These are phyloP conservation scores for Automeris io DNA, from an alignment of 2,888 invertebrate genomes.

Conservation along the genomic window DNA sequence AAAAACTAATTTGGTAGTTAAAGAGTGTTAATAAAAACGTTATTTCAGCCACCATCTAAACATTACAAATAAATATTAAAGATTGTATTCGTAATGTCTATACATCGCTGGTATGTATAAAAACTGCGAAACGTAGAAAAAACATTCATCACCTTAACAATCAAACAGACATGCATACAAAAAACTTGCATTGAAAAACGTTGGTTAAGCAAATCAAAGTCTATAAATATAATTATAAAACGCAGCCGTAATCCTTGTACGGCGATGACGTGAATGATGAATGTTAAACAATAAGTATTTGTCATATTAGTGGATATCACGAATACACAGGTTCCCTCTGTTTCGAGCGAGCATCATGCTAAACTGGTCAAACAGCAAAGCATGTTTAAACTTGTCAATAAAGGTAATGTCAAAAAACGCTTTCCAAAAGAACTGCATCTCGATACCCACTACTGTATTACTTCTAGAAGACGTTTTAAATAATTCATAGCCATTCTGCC, in stretches of 20 bases:
- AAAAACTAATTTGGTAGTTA: conserved; percentile 1
- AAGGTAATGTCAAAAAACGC: conserved; percentile 10
- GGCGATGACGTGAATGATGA: conserved; percentile 62
- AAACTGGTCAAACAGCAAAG: conserved; percentile 45
- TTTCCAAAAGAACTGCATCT: not conserved
- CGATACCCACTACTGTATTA: no score
- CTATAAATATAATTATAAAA: conserved; percentile 52
- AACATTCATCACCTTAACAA: conserved; percentile 3
- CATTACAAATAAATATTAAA: conserved; percentile 21
- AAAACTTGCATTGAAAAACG: conserved; percentile 40
- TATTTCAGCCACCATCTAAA: conserved; percentile 13
- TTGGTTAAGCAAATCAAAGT: conserved; percentile 37
- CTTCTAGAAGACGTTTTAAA: no score
- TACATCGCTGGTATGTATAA: conserved; percentile 28
- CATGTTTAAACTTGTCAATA: conserved; percentile 40
- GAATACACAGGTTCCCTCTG: conserved; percentile 45
- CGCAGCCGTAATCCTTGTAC: conserved; percentile 37
- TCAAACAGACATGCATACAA: conserved; percentile 14
- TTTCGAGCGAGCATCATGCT: conserved; percentile 40
- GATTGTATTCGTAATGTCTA: not conserved
- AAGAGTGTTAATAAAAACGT: not conserved
- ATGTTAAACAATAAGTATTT: conserved; percentile 55
- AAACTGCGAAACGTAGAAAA: conserved; percentile 2
- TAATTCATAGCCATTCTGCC: no score
- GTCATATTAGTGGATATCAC: conserved; percentile 50